Percentiles rank a stretch among this genome's conserved stretches.
These are phyloP conservation scores for Lochmaea capreae DNA, from an alignment of 2,888 invertebrate genomes.

Conservation along the genomic window DNA sequence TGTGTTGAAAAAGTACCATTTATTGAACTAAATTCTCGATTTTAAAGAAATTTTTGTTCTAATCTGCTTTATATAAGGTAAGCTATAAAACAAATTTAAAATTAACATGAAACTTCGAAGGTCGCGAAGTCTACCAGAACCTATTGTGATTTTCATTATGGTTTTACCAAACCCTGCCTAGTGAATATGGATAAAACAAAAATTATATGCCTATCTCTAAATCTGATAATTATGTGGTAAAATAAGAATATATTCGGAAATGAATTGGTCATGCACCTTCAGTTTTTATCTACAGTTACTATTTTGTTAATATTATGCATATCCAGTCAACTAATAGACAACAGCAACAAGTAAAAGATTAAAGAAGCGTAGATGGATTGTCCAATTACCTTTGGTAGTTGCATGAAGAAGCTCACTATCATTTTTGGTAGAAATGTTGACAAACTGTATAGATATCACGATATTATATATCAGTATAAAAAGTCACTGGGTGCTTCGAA, in stretches of 20 bases:
- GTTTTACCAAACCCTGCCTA: neutral
- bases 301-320: neutral
- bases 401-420: conserved; percentile 46
- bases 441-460: conserved; percentile 25
- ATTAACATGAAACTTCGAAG: too few species aligned
- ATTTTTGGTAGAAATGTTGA: conserved; percentile 52
- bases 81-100: too few species aligned
- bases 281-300: neutral
- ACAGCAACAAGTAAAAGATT: conserved; percentile 3
- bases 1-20: too few species aligned
- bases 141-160: neutral
- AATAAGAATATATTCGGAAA: neutral
- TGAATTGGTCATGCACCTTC: neutral
- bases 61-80: too few species aligned
- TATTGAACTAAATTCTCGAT: too few species aligned
- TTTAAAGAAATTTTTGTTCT: too few species aligned
- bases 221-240: conserved; percentile 1
- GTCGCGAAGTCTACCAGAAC: too few species aligned
- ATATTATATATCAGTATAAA: neutral
- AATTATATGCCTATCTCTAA: neutral
- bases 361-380: neutral
- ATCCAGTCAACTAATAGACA: neutral
- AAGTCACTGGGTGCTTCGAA: conserved; percentile 15
- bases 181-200: neutral
- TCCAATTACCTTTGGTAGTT: conserved; percentile 50